phyloP scores from a whole-genome alignment of 2,113 vertebrate genomes.

The Anguilla rostrata region DNA sequence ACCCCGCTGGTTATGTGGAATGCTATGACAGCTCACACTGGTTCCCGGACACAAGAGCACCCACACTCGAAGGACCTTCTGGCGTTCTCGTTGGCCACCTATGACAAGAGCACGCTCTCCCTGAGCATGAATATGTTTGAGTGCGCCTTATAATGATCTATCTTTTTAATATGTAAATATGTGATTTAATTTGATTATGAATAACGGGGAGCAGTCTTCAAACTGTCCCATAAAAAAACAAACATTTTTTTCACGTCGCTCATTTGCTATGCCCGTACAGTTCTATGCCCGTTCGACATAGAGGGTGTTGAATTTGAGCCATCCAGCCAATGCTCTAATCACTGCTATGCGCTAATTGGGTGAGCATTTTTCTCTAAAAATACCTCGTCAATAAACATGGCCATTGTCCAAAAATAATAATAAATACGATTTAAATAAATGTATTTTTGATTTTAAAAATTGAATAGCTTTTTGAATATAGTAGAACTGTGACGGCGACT shows the following conservation, averaged over 20 bases:
- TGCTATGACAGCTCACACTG: conserved; percentile 1
- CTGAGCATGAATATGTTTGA: background rate
- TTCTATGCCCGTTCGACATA: background rate
- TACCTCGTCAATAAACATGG: background rate
- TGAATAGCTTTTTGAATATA: no score
- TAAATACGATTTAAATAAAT: background rate
- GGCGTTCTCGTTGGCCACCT: conserved; percentile 39
- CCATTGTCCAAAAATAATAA: background rate
- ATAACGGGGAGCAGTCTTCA: background rate
- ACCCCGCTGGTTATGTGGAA: background rate
- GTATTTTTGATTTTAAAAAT: no score
- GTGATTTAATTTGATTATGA: background rate
- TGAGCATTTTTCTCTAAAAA: background rate
- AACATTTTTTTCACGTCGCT: background rate
- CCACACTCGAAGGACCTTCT: conserved; percentile 36
- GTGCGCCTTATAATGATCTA: background rate
- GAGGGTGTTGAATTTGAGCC: background rate
- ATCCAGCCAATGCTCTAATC: background rate
- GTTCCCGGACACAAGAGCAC: conserved; percentile 11
- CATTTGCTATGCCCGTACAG: background rate
- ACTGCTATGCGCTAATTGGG: background rate
- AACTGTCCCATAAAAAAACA: no score
- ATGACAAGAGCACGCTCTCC: background rate
- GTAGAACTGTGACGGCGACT: no score
- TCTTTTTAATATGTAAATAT: background rate